These are phyloP conservation scores for Drosophila sechellia DNA, from an alignment of 1,140 invertebrate species.

Conservation along the genomic window DNA sequence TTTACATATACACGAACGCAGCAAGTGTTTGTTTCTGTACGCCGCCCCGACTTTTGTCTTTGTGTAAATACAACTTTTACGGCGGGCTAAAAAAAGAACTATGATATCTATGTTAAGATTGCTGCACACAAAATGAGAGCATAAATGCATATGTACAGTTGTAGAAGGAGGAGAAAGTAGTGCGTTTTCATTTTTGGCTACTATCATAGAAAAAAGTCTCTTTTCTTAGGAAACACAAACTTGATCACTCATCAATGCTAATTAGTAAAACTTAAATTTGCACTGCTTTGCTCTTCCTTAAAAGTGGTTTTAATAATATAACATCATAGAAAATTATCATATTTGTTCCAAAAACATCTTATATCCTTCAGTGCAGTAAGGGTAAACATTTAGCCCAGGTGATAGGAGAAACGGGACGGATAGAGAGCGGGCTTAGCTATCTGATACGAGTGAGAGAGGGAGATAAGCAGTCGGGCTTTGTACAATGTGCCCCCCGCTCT, in stretches of 20 bases:
- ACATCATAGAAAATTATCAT: neutral
- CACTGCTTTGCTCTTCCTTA: no score
- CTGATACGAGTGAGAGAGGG: neutral
- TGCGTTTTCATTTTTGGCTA: neutral
- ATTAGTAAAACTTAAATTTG: no score
- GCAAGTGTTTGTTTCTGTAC: constrained; percentile 22
- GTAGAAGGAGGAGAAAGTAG: neutral
- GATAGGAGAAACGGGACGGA: neutral
- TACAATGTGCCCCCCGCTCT: constrained; percentile 1
- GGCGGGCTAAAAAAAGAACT: constrained; percentile 69
- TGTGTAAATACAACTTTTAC: constrained; percentile 65
- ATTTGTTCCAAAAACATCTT: neutral
- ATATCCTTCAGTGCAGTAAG: constrained; percentile 9
- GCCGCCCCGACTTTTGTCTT: constrained; percentile 27
- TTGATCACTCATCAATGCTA: no score
- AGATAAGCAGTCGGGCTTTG: constrained; percentile 16
- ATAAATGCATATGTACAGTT: neutral
- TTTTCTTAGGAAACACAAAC: no score
- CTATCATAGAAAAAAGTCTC: neutral
- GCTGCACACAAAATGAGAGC: constrained; percentile 24
- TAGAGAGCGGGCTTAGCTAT: neutral
- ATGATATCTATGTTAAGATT: constrained; percentile 65
- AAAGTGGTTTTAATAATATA: neutral
- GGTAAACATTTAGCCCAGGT: constrained; percentile 3
- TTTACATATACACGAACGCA: constrained; percentile 34